Evolutionary conservation across 2,113 vertebrate species (phyloP).

Genomic region (Pelvicachromis taeniatus): DNA sequence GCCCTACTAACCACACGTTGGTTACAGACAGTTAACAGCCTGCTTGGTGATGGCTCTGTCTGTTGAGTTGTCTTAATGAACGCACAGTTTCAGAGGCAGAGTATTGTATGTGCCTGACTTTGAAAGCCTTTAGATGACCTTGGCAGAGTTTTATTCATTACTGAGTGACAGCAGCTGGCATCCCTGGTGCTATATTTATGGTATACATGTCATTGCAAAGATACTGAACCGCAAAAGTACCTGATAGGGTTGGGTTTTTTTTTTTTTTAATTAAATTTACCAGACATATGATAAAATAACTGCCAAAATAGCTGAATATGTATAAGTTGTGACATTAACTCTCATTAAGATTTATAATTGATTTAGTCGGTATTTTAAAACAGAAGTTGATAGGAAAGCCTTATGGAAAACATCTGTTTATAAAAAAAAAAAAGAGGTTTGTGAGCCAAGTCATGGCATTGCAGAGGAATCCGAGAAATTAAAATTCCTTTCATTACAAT

Average conservation of each 20-base stretch:
- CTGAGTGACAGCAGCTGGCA: conserved; percentile 18
- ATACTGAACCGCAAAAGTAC: not conserved
- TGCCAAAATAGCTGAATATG: not conserved
- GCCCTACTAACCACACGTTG: not conserved
- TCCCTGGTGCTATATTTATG: not conserved
- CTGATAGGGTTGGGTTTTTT: not conserved
- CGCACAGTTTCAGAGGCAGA: not conserved
- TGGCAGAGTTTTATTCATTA: conserved; percentile 1
- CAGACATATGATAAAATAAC: not conserved
- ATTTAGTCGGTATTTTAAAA: not conserved
- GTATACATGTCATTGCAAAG: not conserved
- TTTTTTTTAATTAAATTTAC: conserved; percentile 9
- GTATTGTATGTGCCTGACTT: not conserved
- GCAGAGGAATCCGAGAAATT: not conserved
- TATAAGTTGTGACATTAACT: not conserved
- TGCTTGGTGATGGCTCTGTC: not conserved
- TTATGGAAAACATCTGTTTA: not conserved
- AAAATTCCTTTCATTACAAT: not conserved
- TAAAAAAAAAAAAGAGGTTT: not conserved
- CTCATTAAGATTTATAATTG: not conserved
- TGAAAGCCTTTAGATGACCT: conserved; percentile 19
- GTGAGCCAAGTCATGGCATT: not conserved
- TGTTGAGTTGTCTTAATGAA: conserved; percentile 27
- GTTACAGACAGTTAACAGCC: conserved; percentile 6
- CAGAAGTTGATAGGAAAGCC: not conserved